Evolutionary conservation across 2,888 invertebrate species (phyloP).

Genomic region (Colletes collaris): DNA sequence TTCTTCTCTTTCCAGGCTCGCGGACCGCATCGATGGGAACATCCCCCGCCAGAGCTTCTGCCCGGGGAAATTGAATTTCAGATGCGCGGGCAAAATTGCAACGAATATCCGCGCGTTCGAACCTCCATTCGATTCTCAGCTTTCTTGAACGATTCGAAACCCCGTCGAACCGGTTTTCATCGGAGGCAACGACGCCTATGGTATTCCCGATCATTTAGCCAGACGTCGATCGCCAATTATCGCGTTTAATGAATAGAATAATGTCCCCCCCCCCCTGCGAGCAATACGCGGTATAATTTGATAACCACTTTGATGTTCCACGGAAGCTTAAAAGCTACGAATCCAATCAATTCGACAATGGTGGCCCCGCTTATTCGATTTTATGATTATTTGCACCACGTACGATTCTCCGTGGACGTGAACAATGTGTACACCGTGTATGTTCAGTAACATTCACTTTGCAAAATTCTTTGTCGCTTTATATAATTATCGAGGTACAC

Average conservation of each 20-base stretch:
- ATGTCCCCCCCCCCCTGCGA: background rate
- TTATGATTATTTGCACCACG: background rate
- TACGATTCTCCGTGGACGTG: background rate
- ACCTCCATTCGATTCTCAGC: constrained; percentile 23
- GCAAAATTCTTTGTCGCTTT: too few relatives aligned
- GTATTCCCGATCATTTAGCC: background rate
- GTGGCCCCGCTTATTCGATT: background rate
- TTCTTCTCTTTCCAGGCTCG: constrained; percentile 56
- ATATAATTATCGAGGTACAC: too few relatives aligned
- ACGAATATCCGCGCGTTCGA: constrained; percentile 39
- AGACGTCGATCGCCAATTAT: background rate
- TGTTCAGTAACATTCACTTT: too few relatives aligned
- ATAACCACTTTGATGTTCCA: constrained; percentile 2
- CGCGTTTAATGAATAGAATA: background rate
- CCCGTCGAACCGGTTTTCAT: background rate
- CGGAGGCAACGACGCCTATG: too few relatives aligned
- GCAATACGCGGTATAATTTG: constrained; percentile 6
- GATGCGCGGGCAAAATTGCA: constrained; percentile 52
- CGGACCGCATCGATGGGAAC: constrained; percentile 45
- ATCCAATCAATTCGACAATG: background rate
- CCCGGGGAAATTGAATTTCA: constrained; percentile 55
- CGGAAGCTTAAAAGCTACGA: background rate
- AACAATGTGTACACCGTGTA: too few relatives aligned
- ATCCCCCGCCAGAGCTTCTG: constrained; percentile 31
- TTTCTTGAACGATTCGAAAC: background rate